phyloP scores from a whole-genome alignment of 2,888 invertebrate species.

The Drosophila leonis region DNA sequence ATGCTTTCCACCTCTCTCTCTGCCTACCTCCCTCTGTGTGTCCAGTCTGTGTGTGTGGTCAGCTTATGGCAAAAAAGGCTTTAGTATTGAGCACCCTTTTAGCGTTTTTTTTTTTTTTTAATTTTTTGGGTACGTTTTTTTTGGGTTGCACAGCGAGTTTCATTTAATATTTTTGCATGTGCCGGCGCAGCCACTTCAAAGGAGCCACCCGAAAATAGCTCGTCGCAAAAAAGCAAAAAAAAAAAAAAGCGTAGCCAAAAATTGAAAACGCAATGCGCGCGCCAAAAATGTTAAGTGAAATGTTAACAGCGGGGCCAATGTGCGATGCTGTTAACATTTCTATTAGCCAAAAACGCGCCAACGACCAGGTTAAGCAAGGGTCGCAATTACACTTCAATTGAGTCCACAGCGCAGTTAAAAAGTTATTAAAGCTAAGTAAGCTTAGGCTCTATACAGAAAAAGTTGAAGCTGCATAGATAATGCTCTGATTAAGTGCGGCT shows the following conservation, averaged over 20 bases:
- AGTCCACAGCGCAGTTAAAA: not conserved
- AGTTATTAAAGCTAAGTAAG: not conserved
- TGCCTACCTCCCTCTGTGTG: slow-evolving; percentile 37
- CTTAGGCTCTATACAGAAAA: not conserved
- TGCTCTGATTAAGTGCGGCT: no score
- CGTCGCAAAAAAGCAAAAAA: not conserved
- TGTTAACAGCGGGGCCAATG: slow-evolving; percentile 67
- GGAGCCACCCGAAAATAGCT: slow-evolving; percentile 58
- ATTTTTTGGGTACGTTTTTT: slow-evolving; percentile 23
- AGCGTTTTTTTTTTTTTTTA: slow-evolving; percentile 44
- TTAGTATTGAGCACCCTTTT: slow-evolving; percentile 80
- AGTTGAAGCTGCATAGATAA: no score
- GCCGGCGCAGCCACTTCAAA: slow-evolving; percentile 74
- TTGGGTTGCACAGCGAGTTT: slow-evolving; percentile 58
- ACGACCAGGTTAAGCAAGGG: not conserved
- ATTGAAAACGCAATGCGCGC: slow-evolving; percentile 45
- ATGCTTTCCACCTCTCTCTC: slow-evolving; percentile 38
- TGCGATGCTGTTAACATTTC: slow-evolving; percentile 70
- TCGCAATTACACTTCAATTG: slow-evolving; percentile 28
- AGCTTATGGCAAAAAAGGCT: slow-evolving; percentile 74
- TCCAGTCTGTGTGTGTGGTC: slow-evolving; percentile 72
- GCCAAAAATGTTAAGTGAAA: slow-evolving; percentile 78
- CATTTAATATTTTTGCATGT: slow-evolving; percentile 76
- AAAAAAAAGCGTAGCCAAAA: slow-evolving; percentile 15
- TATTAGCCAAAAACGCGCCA: slow-evolving; percentile 51